These are phyloP conservation scores for Drosophila siamana DNA, from an alignment of 2,888 invertebrate genomes.

Conservation along the genomic window DNA sequence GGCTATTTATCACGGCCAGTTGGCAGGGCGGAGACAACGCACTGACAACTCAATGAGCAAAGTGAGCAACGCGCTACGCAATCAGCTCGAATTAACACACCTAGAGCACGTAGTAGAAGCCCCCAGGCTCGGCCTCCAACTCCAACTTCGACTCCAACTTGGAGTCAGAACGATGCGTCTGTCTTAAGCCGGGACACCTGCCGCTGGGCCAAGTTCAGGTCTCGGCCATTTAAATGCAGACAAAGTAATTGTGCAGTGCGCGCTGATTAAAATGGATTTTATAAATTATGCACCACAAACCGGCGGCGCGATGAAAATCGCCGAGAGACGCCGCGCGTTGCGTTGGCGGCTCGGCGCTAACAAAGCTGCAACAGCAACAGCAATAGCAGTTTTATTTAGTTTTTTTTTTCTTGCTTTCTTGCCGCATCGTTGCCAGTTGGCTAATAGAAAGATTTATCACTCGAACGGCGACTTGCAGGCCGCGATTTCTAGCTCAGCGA, in stretches of 20 bases:
- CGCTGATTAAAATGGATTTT: conserved; percentile 82
- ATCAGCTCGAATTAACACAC: conserved; percentile 74
- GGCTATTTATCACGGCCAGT: conserved; percentile 76
- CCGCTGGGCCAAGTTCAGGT: conserved; percentile 75
- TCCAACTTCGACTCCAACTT: not conserved
- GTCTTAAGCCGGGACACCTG: conserved; percentile 61
- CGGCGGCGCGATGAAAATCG: conserved; percentile 76
- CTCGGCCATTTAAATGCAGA: conserved; percentile 82
- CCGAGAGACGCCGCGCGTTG: conserved; percentile 53
- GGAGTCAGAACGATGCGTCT: not conserved
- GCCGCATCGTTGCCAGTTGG: conserved; percentile 42
- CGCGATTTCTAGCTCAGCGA: conserved; percentile 54
- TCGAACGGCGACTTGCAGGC: conserved; percentile 54
- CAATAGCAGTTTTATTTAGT: too few relatives aligned
- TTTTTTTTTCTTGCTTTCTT: too few relatives aligned
- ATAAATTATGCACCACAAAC: conserved; percentile 76
- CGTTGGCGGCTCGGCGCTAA: conserved; percentile 23
- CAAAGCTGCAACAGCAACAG: conserved; percentile 20
- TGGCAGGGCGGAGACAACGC: conserved; percentile 63
- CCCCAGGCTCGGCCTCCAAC: conserved; percentile 8
- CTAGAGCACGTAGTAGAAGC: conserved; percentile 66
- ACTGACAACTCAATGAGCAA: conserved; percentile 81
- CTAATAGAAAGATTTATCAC: conserved; percentile 84
- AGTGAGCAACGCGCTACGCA: conserved; percentile 53
- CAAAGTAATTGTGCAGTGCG: conserved; percentile 81